Evolutionary conservation across 2,113 vertebrate species (phyloP).

Genomic region (Phodopus roborovskii): DNA sequence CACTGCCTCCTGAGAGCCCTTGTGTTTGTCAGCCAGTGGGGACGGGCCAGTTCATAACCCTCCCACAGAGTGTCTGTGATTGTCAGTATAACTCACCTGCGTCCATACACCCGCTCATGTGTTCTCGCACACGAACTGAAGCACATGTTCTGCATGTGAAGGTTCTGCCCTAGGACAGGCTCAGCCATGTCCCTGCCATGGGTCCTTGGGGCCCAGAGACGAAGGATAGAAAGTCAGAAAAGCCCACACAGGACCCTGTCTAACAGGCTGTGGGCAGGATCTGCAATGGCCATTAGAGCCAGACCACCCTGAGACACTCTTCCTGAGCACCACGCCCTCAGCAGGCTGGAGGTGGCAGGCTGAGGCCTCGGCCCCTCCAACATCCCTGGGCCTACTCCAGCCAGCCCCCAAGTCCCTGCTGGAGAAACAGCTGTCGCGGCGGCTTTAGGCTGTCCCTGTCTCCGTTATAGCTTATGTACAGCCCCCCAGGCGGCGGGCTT

Average conservation of each 20-base stretch:
- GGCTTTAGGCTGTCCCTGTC: background rate
- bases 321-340: rapidly evolving
- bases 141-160: rapidly evolving
- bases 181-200: background rate
- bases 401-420: background rate
- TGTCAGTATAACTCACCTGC: background rate
- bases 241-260: background rate
- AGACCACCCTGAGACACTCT: rapidly evolving
- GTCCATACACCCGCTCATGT: background rate
- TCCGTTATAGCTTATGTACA: background rate
- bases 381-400: rapidly evolving
- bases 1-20: background rate
- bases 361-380: background rate
- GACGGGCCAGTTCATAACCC: too few species aligned
- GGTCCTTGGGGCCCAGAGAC: background rate
- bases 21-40: background rate
- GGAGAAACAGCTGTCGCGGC: background rate
- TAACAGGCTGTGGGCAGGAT: background rate
- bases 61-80: background rate
- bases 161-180: background rate
- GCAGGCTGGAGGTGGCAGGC: rapidly evolving
- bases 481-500: slow-evolving; percentile 55
- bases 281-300: rapidly evolving
- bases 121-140: rapidly evolving
- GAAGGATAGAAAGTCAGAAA: rapidly evolving